Evolutionary conservation across 1,140 invertebrate species (phyloP).

Genomic region (Heliconius hewitsoni): DNA sequence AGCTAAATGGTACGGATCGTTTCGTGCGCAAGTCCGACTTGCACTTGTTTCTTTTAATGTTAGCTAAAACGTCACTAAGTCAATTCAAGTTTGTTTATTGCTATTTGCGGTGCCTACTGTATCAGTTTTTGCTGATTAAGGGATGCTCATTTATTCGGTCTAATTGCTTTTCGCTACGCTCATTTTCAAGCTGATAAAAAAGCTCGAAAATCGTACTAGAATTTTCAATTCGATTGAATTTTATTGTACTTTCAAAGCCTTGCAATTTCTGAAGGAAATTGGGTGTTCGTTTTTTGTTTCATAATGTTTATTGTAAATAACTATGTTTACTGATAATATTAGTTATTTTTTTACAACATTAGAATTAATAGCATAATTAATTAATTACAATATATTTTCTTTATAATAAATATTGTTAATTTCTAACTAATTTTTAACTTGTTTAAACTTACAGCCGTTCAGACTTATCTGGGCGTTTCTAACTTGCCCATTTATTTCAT

Average conservation of each 20-base stretch:
- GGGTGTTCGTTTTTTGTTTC: background rate
- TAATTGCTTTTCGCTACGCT: conserved; percentile 44
- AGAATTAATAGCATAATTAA: too few relatives aligned
- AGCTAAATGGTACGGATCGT: too few relatives aligned
- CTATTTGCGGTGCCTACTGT: conserved; percentile 32
- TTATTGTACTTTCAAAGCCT: background rate
- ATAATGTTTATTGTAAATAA: background rate
- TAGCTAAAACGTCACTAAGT: conserved; percentile 10
- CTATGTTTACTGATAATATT: background rate
- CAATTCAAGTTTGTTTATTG: conserved; percentile 33
- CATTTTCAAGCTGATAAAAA: conserved; percentile 38
- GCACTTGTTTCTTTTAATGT: too few relatives aligned
- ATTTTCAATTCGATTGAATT: conserved; percentile 2
- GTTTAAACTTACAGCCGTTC: conserved; percentile 26
- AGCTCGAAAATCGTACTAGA: conserved; percentile 1
- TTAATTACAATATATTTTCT: too few relatives aligned
- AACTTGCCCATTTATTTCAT: conserved; percentile 44
- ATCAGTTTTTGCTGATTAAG: conserved; percentile 40
- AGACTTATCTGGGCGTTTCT: conserved; percentile 44
- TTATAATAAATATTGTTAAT: too few relatives aligned
- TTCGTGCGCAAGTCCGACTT: too few relatives aligned
- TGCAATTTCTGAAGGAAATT: background rate
- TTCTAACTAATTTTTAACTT: background rate
- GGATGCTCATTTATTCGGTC: conserved; percentile 38
- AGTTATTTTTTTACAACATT: background rate